Conservation (phyloP, 2,113 vertebrate species). For the Leuciscus idus region DNA sequence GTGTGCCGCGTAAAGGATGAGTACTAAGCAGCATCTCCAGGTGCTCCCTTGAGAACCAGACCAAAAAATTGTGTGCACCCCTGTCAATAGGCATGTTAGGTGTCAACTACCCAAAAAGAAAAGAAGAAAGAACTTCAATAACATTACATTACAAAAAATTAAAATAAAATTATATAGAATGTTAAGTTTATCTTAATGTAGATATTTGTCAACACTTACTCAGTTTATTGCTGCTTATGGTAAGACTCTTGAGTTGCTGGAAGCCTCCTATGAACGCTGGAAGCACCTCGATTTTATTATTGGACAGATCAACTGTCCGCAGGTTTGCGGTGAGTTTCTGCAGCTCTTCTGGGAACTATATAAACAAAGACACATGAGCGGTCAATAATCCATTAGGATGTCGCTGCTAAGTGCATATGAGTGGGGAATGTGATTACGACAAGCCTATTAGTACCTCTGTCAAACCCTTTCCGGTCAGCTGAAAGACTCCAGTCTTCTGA, state of each 20-base stretch:
- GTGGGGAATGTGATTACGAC: not conserved
- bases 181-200: not conserved
- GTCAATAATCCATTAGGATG: not conserved
- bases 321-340: slow-evolving; percentile 88
- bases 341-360: slow-evolving; percentile 93
- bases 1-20: no score
- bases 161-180: not conserved
- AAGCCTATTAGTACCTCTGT: slow-evolving; percentile 81
- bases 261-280: slow-evolving; percentile 87
- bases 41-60: no score
- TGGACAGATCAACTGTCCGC: slow-evolving; percentile 91
- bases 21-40: no score
- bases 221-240: slow-evolving; percentile 88
- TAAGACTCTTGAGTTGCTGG: slow-evolving; percentile 88
- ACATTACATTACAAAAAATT: not conserved
- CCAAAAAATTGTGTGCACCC: no score
- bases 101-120: not conserved
- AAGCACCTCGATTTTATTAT: slow-evolving; percentile 90
- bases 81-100: no score
- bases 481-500: slow-evolving; percentile 97
- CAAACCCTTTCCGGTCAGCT: slow-evolving; percentile 90
- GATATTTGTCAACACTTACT: slow-evolving; percentile 75
- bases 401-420: not conserved
- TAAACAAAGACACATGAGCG: not conserved
- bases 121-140: not conserved